Base-by-base conservation (phyloP, 2,113 vertebrate species). In the Zootoca vivipara region DNA sequence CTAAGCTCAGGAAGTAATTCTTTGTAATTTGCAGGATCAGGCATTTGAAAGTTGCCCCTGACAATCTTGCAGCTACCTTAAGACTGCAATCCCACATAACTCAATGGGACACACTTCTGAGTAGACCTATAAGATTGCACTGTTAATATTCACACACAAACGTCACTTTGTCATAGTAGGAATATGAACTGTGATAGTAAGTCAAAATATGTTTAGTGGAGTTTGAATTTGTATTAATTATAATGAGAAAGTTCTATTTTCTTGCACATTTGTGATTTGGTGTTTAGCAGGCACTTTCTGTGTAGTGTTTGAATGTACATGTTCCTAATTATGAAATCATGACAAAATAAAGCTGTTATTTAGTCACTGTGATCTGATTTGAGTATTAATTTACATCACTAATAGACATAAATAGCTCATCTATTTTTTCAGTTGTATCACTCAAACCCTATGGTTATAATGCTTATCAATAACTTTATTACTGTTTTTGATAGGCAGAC, bases 321-420 rank as follows among this genome's bases (percentile, higher is more conserved):
- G 92, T 95, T 94, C 83, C 78, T 62, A 89, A 92, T 78, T 3
- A 26, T 67, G 58, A 42, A 82, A 93, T 91, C 90, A 82, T 70
- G 89, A 58, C 90, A 85, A 91, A 96, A 95, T 96, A 96, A 96
- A 90, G 85, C 90, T 30, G 16, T 58, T 73, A 65, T 92, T 33
- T 65, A 69, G 52, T 93, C 85, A 82, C 70, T 0, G 3, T 89
- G 90, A 77, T 87, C 52, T 83, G 85, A 52, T 79, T n/a, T 4
- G 80, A 40, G 18, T 77, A 65, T 88, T 88, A 56, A 81, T 87
- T 82, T 42, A 40, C 6, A 72, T 38, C n/a, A 52, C 78, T 62
- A 30, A 62, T 73, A 42, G 33, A 15, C 10, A 40, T 12, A 80
- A 38, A 73, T 40, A 40, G 33, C 40, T 30, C 12, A 7, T 35